These are phyloP conservation scores for Agelaius phoeniceus DNA, from an alignment of 2,113 vertebrate genomes.

Conservation along the genomic window DNA sequence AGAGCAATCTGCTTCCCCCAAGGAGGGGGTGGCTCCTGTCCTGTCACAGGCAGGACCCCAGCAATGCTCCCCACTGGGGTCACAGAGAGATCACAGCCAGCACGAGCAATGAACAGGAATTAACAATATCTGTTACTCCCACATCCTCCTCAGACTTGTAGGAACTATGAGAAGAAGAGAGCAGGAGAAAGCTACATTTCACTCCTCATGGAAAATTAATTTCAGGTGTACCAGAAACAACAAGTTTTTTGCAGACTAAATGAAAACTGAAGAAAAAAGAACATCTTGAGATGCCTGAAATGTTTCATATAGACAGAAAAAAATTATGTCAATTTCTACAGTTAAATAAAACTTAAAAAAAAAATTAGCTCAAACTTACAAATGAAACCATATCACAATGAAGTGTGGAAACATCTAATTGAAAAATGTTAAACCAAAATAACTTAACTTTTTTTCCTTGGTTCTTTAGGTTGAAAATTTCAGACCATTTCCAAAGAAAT, in stretches of 20 bases:
- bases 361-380: not conserved
- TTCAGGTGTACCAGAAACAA: not conserved
- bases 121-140: not conserved
- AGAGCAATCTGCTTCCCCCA: not conserved
- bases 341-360: not conserved
- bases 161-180: not conserved
- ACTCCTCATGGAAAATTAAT: not conserved
- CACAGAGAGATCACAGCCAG: not conserved
- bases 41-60: not conserved
- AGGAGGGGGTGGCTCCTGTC: not conserved
- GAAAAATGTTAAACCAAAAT: not conserved
- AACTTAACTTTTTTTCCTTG: not conserved
- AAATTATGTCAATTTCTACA: not conserved
- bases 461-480: not conserved
- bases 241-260: not conserved
- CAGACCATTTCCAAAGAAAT: not conserved
- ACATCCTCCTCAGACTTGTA: not conserved
- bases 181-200: not conserved
- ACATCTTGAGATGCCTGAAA: not conserved
- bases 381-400: not conserved
- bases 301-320: not conserved
- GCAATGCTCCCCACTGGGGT: not conserved
- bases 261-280: not conserved
- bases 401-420: not conserved
- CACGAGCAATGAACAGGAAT: not conserved